Evolutionary conservation across 1,140 invertebrate genomes (phyloP), one percentile per base, ranked within the genome.

Genomic region (Drosophila arizonae): DNA sequence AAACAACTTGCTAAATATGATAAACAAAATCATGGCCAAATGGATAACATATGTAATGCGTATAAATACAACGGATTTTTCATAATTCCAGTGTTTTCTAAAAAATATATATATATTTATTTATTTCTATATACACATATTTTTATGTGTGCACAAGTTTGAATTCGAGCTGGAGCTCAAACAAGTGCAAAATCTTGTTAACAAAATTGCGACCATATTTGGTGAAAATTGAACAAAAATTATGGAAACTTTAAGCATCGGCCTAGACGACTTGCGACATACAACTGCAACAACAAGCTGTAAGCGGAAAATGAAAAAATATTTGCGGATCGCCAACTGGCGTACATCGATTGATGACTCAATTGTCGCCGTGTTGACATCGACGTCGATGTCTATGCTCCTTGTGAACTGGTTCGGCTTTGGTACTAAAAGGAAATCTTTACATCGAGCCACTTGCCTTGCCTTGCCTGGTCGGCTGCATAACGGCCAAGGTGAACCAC

Each of bases 191-290:
- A 77, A 84, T 87, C 73, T 80, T 80, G 85, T 77, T 87, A 70
- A 70, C 71, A 87, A 88, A 89, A 80, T 74, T 68, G n/a, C 50
- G 52, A 70, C 84, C 84, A 89, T 89, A 87, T 89, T 89, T 75
- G 84, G 85, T 61, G 43, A 87, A 87, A 84, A 88, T 79, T 79
- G 57, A 28, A 65, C 24, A 26, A 57, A 50, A 64, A 71, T 48
- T 58, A 45, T 48, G 52, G 24, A 43, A 8, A 24, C 45, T 26
- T 51, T 21, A 17, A 43, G n/a, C 26, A 51, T 50, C 33, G 60
- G 64, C 55, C 55, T 68, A 71, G 36, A 36, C 66, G 63, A 79
- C 76, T 56, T 26, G 36, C 36, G 10, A 39, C 36, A 39, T 39
- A 39, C 36, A 39, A 39, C 0, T 39, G 36, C 10, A 39, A 39